phyloP scores from a whole-genome alignment of 2,888 invertebrate species.

The Sinotaia quadrata region DNA sequence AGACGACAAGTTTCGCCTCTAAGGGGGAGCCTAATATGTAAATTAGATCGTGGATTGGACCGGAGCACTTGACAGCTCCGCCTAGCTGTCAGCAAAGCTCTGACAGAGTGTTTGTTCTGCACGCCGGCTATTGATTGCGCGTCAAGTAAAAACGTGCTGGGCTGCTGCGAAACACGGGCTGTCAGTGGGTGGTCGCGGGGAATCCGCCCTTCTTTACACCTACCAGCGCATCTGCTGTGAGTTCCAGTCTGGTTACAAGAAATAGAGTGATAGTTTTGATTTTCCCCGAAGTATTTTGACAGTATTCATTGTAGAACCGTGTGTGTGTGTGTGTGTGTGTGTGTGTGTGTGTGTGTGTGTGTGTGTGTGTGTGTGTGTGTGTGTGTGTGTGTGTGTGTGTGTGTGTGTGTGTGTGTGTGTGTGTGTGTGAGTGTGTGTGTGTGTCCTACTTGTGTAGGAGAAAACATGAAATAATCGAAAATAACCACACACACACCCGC shows the following conservation, averaged over 20 bases:
- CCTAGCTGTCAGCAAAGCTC: slow-evolving; percentile 19
- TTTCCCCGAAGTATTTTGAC: too few relatives aligned
- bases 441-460: too few relatives aligned
- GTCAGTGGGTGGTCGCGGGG: slow-evolving; percentile 27
- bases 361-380: slow-evolving; percentile 4
- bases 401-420: slow-evolving; percentile 7
- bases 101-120: background rate
- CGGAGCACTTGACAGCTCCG: slow-evolving; percentile 18
- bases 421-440: too few relatives aligned
- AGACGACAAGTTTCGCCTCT: slow-evolving; percentile 16
- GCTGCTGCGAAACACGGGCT: background rate
- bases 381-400: slow-evolving; percentile 11
- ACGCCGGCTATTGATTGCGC: slow-evolving; percentile 24
- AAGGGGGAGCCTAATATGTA: slow-evolving; percentile 26
- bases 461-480: too few relatives aligned
- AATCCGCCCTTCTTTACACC: background rate
- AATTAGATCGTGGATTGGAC: slow-evolving; percentile 21
- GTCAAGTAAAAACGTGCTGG: slow-evolving; percentile 3
- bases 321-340: slow-evolving; percentile 5
- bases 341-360: slow-evolving; percentile 10
- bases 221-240: too few relatives aligned
- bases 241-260: too few relatives aligned
- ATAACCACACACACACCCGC: background rate
- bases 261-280: too few relatives aligned
- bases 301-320: slow-evolving; percentile 2